Evolutionary conservation across 2,888 invertebrate genomes (phyloP).

Genomic region (Galerucella pusilla): DNA sequence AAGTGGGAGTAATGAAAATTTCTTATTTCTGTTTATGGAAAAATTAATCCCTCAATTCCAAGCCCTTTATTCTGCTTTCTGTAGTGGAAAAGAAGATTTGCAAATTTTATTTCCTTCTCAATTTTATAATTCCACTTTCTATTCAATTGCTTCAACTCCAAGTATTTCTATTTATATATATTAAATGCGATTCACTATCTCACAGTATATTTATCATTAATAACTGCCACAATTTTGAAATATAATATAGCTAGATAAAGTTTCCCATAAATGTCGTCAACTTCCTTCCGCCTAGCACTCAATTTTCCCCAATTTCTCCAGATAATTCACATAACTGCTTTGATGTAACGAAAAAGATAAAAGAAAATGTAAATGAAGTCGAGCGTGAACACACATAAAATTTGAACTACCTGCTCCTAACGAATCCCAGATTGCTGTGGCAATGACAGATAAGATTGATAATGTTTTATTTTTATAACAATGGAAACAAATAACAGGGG

Average conservation of each 20-base stretch:
- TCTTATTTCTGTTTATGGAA: too few relatives aligned
- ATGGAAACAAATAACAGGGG: slow-evolving; percentile 35
- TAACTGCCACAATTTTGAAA: too few relatives aligned
- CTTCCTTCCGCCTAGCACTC: background rate
- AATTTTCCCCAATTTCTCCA: background rate
- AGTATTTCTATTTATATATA: too few relatives aligned
- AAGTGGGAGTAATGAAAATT: too few relatives aligned
- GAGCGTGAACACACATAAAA: slow-evolving; percentile 26
- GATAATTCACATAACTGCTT: background rate
- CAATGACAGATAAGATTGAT: slow-evolving; percentile 38
- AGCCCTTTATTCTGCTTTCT: too few relatives aligned
- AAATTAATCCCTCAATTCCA: too few relatives aligned
- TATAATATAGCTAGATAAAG: too few relatives aligned
- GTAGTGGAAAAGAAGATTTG: too few relatives aligned
- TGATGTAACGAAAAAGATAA: slow-evolving; percentile 14
- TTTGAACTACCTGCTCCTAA: slow-evolving; percentile 32
- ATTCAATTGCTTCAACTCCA: too few relatives aligned
- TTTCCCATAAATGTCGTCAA: background rate
- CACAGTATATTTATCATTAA: too few relatives aligned
- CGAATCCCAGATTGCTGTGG: slow-evolving; percentile 31
- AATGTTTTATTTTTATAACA: slow-evolving; percentile 33
- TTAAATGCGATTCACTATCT: background rate
- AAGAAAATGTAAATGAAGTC: slow-evolving; percentile 23
- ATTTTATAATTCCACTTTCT: too few relatives aligned
- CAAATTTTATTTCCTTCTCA: too few relatives aligned